These are phyloP conservation scores for Thymelicus lineola DNA, from an alignment of 2,888 invertebrate species.

Conservation along the genomic window DNA sequence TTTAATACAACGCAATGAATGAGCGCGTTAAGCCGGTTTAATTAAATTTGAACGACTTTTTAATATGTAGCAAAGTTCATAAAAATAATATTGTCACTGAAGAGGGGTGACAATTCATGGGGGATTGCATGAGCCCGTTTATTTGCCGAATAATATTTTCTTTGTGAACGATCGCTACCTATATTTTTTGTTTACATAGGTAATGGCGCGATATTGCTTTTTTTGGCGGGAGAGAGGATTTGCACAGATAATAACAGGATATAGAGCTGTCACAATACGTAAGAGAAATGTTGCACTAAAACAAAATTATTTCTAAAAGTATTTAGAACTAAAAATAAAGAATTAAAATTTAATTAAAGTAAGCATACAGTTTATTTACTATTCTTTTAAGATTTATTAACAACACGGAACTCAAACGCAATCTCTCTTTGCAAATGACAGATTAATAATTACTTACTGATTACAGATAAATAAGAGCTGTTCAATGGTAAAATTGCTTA, in stretches of 20 bases:
- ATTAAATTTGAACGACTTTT: conserved; percentile 73
- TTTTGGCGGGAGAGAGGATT: conserved; percentile 47
- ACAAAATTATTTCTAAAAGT: not conserved
- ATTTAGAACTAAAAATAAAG: not conserved
- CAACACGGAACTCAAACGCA: conserved; percentile 10
- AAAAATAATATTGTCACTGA: conserved; percentile 77
- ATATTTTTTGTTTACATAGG: conserved; percentile 72
- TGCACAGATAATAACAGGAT: conserved; percentile 30
- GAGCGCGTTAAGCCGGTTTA: conserved; percentile 71
- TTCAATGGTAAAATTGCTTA: conserved; percentile 25
- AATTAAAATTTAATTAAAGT: conserved; percentile 3
- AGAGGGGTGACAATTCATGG: conserved; percentile 59
- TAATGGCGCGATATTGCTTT: conserved; percentile 67
- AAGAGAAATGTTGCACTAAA: not conserved
- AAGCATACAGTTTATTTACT: not conserved
- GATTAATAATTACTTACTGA: conserved; percentile 26
- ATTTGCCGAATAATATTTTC: conserved; percentile 69
- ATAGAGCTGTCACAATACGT: not conserved
- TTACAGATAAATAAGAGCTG: conserved; percentile 23
- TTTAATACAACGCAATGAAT: conserved; percentile 43
- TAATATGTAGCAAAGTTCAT: conserved; percentile 62
- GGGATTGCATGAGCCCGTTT: conserved; percentile 50
- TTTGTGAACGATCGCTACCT: conserved; percentile 53
- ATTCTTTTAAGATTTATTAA: conserved; percentile 3
- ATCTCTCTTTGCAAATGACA: conserved; percentile 28